These are phyloP conservation scores for Graptemys geographica DNA, from an alignment of 2,797 vertebrate genomes.

Conservation along the genomic window DNA sequence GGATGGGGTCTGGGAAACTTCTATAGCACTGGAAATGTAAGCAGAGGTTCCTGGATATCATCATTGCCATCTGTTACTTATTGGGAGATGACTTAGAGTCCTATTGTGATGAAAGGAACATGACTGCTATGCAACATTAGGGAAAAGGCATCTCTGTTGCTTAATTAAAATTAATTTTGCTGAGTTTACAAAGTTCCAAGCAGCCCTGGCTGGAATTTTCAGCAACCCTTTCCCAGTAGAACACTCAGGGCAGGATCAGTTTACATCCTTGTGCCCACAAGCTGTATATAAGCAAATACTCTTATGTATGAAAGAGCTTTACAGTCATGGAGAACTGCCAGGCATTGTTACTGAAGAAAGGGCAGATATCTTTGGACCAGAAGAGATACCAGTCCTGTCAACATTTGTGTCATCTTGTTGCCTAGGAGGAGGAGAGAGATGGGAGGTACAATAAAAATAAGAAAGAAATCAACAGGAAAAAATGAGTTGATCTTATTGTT, in stretches of 20 bases:
- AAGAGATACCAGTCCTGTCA: fast-evolving
- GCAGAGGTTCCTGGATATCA: background rate
- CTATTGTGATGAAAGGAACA: background rate
- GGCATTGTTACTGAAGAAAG: background rate
- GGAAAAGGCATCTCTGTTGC: background rate
- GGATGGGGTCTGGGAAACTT: background rate
- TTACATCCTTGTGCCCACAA: background rate
- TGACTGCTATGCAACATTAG: background rate
- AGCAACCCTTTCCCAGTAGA: background rate
- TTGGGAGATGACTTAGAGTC: background rate
- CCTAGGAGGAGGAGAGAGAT: background rate
- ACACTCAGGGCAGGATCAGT: background rate
- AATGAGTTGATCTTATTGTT: background rate
- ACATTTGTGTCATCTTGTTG: background rate
- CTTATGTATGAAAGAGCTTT: background rate
- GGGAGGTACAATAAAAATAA: background rate
- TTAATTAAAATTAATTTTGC: background rate
- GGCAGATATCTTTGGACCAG: fast-evolving
- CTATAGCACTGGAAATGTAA: background rate
- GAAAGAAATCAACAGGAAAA: background rate
- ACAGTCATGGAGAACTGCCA: fast-evolving
- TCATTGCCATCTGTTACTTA: background rate
- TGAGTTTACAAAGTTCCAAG: background rate
- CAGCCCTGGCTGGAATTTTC: background rate
- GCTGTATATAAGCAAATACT: background rate